These are phyloP conservation scores for Entelurus aequoreus DNA, from an alignment of 2,113 vertebrate genomes.

Conservation along the genomic window DNA sequence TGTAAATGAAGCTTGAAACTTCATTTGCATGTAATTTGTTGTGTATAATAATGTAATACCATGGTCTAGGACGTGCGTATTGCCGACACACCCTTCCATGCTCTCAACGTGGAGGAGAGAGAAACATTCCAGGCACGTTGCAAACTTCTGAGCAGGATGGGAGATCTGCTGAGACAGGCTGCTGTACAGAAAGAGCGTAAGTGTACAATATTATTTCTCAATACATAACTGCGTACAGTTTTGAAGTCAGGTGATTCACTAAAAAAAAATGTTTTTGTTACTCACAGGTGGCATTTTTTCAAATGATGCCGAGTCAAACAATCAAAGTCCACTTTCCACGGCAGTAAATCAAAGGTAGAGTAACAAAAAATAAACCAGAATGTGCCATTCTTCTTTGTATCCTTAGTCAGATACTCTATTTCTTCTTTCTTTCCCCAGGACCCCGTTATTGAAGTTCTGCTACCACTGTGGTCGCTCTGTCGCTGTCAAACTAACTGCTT, in stretches of 20 bases:
- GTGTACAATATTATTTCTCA: background rate
- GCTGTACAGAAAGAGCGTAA: conserved; percentile 7
- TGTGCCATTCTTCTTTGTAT: background rate
- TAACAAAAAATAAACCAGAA: background rate
- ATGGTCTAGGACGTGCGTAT: conserved; percentile 69
- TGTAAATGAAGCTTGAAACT: background rate
- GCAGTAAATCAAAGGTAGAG: background rate
- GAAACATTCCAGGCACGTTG: conserved; percentile 59
- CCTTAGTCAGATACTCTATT: background rate
- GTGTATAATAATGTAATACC: background rate
- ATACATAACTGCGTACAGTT: too few species aligned
- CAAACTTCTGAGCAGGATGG: conserved; percentile 69
- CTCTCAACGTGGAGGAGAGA: conserved; percentile 59
- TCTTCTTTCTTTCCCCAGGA: too few species aligned
- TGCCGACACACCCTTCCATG: conserved; percentile 71
- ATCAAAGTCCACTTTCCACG: background rate
- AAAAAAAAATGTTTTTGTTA: background rate
- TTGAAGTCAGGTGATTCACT: too few species aligned
- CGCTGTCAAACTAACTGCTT: conserved; percentile 65
- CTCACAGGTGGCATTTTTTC: background rate
- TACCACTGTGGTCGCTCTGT: conserved; percentile 76
- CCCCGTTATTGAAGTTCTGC: conserved; percentile 74
- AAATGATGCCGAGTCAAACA: background rate
- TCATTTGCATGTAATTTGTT: background rate
- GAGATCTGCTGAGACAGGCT: conserved; percentile 56